Evolutionary conservation across 2,888 invertebrate species (phyloP).

Genomic region (Dynastes maya): DNA sequence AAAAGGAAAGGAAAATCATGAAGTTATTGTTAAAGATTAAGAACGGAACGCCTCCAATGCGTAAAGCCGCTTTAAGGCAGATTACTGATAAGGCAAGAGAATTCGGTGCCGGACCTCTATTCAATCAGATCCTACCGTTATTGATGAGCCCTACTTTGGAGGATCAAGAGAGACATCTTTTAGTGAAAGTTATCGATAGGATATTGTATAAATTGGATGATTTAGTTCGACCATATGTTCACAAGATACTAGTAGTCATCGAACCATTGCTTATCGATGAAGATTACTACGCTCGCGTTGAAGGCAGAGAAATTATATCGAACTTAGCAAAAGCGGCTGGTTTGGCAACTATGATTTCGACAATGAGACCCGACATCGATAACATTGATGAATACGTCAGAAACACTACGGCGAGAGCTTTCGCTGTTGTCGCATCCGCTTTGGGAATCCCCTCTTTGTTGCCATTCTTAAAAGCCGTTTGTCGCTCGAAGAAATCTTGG

Average conservation of each 20-base stretch:
- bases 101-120: constrained; percentile 98
- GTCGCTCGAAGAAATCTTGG: constrained; percentile 99
- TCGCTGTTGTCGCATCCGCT: constrained; percentile 99
- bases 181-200: constrained; percentile 99
- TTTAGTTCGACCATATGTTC: constrained; percentile 98
- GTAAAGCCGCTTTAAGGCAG: constrained; percentile 96
- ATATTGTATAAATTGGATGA: constrained; percentile 99
- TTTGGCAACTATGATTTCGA: constrained; percentile 99
- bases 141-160: constrained; percentile 99
- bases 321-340: constrained; percentile 99
- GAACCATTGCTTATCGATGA: constrained; percentile 99
- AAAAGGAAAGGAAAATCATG: constrained; percentile 99
- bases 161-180: constrained; percentile 98
- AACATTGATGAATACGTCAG: constrained; percentile 99
- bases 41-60: constrained; percentile 99
- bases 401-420: constrained; percentile 99
- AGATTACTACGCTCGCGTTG: constrained; percentile 99
- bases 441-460: constrained; percentile 97
- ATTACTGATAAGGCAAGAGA: constrained; percentile 99
- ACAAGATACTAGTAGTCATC: constrained; percentile 99
- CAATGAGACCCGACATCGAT: constrained; percentile 99
- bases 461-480: constrained; percentile 99
- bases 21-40: constrained; percentile 97
- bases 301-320: constrained; percentile 99
- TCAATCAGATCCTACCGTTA: constrained; percentile 98